Percentiles rank a stretch among this genome's conserved stretches.
These are phyloP conservation scores for Rhamnusium bicolor DNA, from an alignment of 2,888 invertebrate species.

Conservation along the genomic window DNA sequence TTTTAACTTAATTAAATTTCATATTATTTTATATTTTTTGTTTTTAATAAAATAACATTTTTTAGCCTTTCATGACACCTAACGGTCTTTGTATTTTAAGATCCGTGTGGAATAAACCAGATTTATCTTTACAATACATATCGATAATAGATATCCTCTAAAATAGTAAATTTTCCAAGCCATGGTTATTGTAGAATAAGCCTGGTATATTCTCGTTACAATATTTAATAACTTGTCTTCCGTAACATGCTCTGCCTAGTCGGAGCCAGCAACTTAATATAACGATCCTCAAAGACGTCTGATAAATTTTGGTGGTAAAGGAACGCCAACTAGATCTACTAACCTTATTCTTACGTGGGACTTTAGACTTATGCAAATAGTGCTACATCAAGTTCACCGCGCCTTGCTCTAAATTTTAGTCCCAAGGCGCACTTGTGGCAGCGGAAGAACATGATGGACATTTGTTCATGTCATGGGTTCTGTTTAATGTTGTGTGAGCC, in stretches of 20 bases:
- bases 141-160: too few relatives aligned
- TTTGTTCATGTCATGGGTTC: neutral
- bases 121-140: too few relatives aligned
- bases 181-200: too few relatives aligned
- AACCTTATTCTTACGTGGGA: slow-evolving; percentile 14
- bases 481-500: neutral
- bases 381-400: neutral
- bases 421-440: neutral
- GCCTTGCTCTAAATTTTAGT: neutral
- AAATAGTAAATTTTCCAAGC: too few relatives aligned
- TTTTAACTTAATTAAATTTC: too few relatives aligned
- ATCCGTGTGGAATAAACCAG: too few relatives aligned
- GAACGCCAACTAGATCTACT: slow-evolving; percentile 13
- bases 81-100: too few relatives aligned
- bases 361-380: slow-evolving; percentile 18
- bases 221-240: neutral
- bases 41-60: too few relatives aligned
- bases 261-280: neutral
- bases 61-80: too few relatives aligned
- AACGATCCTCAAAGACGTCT: slow-evolving; percentile 2
- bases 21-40: too few relatives aligned
- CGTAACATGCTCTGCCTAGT: neutral
- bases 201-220: neutral
- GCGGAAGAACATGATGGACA: neutral
- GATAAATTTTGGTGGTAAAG: slow-evolving; percentile 15